These are phyloP conservation scores for Craterocephalus amniculus DNA, from an alignment of 2,797 vertebrate species.

Conservation along the genomic window DNA sequence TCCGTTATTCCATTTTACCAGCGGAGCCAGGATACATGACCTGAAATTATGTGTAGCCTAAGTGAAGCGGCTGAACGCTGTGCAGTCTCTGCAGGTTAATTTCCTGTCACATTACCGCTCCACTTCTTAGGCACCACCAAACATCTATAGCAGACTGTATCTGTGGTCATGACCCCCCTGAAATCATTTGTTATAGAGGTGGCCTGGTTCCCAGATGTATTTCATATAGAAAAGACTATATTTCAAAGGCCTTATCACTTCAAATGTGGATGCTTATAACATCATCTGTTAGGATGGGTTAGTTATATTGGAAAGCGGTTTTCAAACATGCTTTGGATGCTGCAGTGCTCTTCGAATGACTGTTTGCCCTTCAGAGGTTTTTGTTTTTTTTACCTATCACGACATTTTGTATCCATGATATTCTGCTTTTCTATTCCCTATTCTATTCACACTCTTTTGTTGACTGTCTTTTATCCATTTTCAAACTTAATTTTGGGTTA, in stretches of 20 bases:
- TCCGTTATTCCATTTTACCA: constrained; percentile 21
- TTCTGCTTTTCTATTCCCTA: background rate
- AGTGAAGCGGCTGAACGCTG: constrained; percentile 11
- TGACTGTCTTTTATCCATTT: background rate
- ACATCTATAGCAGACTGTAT: constrained; percentile 26
- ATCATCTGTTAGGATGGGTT: background rate
- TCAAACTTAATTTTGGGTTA: background rate
- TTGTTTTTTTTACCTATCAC: constrained; percentile 23
- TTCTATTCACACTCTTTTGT: background rate
- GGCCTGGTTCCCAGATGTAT: constrained; percentile 12
- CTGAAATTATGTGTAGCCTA: constrained; percentile 27
- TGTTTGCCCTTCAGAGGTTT: constrained; percentile 15
- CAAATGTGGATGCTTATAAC: constrained; percentile 8
- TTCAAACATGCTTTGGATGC: constrained; percentile 11
- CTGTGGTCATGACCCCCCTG: constrained; percentile 20
- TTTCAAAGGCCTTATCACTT: constrained; percentile 15
- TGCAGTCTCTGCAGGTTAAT: constrained; percentile 29
- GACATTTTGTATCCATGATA: constrained; percentile 21
- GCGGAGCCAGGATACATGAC: constrained; percentile 15
- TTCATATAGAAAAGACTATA: background rate
- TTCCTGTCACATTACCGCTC: constrained; percentile 32
- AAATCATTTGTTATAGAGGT: constrained; percentile 31
- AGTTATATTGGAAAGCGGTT: background rate
- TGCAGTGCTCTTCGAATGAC: background rate
- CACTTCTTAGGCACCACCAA: constrained; percentile 21